Percentiles rank a stretch among this genome's conserved stretches.
These are phyloP conservation scores for Cecidostiba fungosa DNA, from an alignment of 2,888 invertebrate species.

Conservation along the genomic window DNA sequence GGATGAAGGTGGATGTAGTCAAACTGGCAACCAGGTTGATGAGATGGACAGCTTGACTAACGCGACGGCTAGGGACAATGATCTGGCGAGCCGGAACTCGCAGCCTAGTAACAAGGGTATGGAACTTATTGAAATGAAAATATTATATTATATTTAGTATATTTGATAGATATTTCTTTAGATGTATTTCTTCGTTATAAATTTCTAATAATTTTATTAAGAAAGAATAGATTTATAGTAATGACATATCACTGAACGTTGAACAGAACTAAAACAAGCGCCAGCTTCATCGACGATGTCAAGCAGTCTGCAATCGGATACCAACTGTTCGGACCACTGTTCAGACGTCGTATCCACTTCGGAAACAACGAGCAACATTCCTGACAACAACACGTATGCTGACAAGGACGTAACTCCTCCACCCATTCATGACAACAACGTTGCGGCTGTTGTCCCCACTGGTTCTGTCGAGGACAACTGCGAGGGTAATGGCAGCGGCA, in stretches of 20 bases:
- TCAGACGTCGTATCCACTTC: slow-evolving; percentile 70
- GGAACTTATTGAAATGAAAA: background rate
- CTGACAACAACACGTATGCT: slow-evolving; percentile 35
- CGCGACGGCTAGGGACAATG: slow-evolving; percentile 39
- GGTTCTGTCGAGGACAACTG: slow-evolving; percentile 39
- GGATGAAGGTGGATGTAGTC: slow-evolving; percentile 17
- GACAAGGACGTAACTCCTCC: slow-evolving; percentile 41
- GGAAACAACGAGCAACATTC: slow-evolving; percentile 59
- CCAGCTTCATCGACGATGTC: slow-evolving; percentile 61
- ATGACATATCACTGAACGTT: background rate
- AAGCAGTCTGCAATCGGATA: slow-evolving; percentile 70
- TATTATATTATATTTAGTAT: background rate
- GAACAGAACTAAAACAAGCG: slow-evolving; percentile 51
- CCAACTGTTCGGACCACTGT: slow-evolving; percentile 72
- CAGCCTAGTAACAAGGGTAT: slow-evolving; percentile 40
- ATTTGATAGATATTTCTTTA: background rate
- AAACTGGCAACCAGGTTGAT: background rate
- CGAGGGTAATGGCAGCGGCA: slow-evolving; percentile 44
- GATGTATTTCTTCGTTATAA: too few species aligned
- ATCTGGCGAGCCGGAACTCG: slow-evolving; percentile 43
- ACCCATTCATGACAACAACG: slow-evolving; percentile 50
- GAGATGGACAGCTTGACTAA: background rate
- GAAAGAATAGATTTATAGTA: background rate
- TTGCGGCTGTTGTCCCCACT: slow-evolving; percentile 31
- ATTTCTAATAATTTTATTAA: background rate